Percentiles rank a stretch among this genome's conserved stretches.
Conservation (phyloP, 2,888 invertebrate genomes). For the Adineta ricciae region DNA sequence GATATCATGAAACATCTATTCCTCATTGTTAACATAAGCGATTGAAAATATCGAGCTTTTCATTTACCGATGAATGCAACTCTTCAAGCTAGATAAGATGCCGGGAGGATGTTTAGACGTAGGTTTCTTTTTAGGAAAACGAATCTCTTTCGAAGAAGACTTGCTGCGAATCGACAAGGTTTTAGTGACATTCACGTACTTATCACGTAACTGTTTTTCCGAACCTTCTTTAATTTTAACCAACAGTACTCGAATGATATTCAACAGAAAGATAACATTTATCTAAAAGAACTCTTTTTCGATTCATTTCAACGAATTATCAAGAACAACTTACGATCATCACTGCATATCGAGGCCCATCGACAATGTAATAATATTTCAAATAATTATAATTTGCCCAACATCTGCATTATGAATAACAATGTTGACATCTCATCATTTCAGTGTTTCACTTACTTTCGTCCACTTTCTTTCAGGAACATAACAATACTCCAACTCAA, state of each 20-base stretch:
- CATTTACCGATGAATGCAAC: background rate
- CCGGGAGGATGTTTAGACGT: background rate
- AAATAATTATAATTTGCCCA: conserved; percentile 29
- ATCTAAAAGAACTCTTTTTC: conserved; percentile 41
- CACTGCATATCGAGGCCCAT: conserved; percentile 25
- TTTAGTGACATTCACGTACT: background rate
- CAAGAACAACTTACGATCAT: conserved; percentile 20
- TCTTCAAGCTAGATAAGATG: background rate
- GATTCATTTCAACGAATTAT: background rate
- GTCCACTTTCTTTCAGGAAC: background rate
- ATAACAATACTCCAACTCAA: conserved; percentile 1
- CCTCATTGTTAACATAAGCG: background rate
- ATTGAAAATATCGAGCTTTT: background rate
- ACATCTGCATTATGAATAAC: background rate
- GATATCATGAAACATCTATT: too few relatives aligned
- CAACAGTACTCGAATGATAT: conserved; percentile 53
- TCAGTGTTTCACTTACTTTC: background rate
- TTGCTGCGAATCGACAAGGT: too few relatives aligned
- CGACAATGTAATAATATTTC: conserved; percentile 28
- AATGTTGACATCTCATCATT: background rate
- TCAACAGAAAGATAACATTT: conserved; percentile 51
- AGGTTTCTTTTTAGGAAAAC: background rate
- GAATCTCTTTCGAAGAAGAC: too few relatives aligned
- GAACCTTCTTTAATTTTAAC: conserved; percentile 32
- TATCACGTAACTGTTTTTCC: background rate